These are phyloP conservation scores for Drosophila persimilis DNA, from an alignment of 1,140 invertebrate genomes.

Conservation along the genomic window DNA sequence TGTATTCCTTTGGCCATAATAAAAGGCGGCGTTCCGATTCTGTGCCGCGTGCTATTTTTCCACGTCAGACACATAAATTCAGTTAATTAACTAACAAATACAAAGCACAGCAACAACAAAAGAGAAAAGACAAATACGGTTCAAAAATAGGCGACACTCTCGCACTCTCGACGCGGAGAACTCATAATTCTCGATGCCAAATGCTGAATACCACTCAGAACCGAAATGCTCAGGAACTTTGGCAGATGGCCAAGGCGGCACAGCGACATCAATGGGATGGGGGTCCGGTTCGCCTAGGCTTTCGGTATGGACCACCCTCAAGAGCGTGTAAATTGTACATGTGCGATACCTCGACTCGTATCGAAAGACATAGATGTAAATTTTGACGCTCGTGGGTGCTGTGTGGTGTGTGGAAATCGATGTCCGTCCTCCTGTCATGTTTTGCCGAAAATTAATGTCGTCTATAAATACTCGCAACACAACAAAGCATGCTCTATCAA, in stretches of 20 bases:
- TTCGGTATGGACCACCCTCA: constrained; percentile 59
- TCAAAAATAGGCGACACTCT: constrained; percentile 73
- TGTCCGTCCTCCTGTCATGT: constrained; percentile 53
- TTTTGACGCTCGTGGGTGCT: constrained; percentile 25
- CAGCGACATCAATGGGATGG: constrained; percentile 66
- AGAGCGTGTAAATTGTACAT: constrained; percentile 53
- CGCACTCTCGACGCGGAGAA: constrained; percentile 42
- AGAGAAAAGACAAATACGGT: constrained; percentile 29
- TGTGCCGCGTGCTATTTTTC: constrained; percentile 75
- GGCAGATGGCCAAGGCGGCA: constrained; percentile 65
- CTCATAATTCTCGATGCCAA: constrained; percentile 69
- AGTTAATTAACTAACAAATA: constrained; percentile 72
- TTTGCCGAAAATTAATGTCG: constrained; percentile 71
- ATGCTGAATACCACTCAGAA: constrained; percentile 34
- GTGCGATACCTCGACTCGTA: background rate
- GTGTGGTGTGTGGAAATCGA: constrained; percentile 54
- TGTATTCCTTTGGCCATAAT: constrained; percentile 62
- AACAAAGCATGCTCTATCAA: constrained; percentile 25
- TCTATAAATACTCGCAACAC: constrained; percentile 55
- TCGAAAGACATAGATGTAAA: constrained; percentile 1
- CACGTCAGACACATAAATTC: constrained; percentile 78
- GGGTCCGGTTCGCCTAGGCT: background rate
- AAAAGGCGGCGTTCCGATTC: constrained; percentile 43
- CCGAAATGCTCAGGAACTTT: constrained; percentile 32
- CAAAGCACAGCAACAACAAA: constrained; percentile 14